phyloP scores from a whole-genome alignment of 1,140 invertebrate species.

The Leptoteleia sp. region DNA sequence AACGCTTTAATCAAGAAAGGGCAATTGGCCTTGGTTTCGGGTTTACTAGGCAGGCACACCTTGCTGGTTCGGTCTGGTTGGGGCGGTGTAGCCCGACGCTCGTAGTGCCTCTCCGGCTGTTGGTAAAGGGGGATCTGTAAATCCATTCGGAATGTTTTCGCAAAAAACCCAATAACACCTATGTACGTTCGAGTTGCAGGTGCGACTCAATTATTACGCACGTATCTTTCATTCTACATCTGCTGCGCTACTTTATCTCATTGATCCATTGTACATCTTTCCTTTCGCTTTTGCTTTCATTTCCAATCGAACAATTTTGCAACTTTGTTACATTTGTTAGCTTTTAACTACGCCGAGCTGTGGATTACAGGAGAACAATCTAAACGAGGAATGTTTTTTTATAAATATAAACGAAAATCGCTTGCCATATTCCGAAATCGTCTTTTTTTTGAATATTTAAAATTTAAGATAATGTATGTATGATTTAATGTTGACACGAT shows the following conservation, averaged over 20 bases:
- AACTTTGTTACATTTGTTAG: neutral
- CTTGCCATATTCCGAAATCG: too few relatives aligned
- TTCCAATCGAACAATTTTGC: neutral
- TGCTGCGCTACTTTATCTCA: constrained; percentile 57
- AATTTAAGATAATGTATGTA: too few relatives aligned
- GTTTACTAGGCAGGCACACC: constrained; percentile 81
- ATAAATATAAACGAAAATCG: too few relatives aligned
- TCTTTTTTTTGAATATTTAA: too few relatives aligned
- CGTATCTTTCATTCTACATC: constrained; percentile 59
- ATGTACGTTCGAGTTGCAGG: constrained; percentile 56
- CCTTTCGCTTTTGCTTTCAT: neutral
- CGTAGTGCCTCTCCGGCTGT: constrained; percentile 82
- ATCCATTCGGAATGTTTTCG: constrained; percentile 80
- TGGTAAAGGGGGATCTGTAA: constrained; percentile 82
- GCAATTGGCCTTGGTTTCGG: constrained; percentile 79
- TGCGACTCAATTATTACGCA: constrained; percentile 62
- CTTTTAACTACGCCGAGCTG: too few relatives aligned
- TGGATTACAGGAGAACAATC: too few relatives aligned
- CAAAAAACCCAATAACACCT: constrained; percentile 71
- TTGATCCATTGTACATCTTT: constrained; percentile 33
- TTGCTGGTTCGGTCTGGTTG: constrained; percentile 82
- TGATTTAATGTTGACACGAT: too few relatives aligned
- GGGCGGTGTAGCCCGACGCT: constrained; percentile 81
- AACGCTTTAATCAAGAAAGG: constrained; percentile 81
- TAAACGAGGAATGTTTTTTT: too few relatives aligned